Evolutionary conservation across 2,797 vertebrate genomes (phyloP), one percentile per base, ranked within the genome.

Genomic region (Diplodus sargus): DNA sequence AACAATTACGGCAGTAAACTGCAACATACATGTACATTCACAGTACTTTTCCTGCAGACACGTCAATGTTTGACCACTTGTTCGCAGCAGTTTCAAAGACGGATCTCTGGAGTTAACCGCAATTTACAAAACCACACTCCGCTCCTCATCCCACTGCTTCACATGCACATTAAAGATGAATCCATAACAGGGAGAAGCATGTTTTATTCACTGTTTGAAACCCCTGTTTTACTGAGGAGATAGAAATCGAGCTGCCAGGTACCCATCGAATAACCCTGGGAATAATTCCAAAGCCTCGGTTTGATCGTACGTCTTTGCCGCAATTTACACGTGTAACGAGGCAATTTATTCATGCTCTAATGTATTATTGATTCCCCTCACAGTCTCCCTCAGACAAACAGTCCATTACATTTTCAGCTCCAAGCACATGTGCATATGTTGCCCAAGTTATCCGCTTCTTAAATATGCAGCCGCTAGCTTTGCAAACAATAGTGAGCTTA

Each of bases 291-390:
- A 13, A 15, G 30, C 72, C 49, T 57, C 16, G 16, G 20, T 60
- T 22, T 17, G 18, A 77, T 75, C 66, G 48, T 78, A 74, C 45
- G 52, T 79, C 49, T 70, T 52, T 23, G 4, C 43, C 62, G 69
- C 43, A 61, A 43, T 71, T 76, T 69, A 74, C 47, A 79, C 9
- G 0, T 53, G 68, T 76, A 66, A 59, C 16, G 3, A 53, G 70
- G 43, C 23, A 25, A 54, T 71, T 51, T 76, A 74, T 91, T 70
- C 70, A 70, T 66, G 54, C 51, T 73, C 25, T 56, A 54, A 63
- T 86, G n/a, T 64, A 67, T 80, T 72, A 80, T 82, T 77, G 47
- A 82, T 61, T 34, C 49, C 1, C 2, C 17, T 4, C 58, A 70
- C 62, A 54, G 16, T 56, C 39, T 25, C 25, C 30, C 11, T 15